Conservation (phyloP, 2,113 vertebrate species). For the Morone saxatilis region DNA sequence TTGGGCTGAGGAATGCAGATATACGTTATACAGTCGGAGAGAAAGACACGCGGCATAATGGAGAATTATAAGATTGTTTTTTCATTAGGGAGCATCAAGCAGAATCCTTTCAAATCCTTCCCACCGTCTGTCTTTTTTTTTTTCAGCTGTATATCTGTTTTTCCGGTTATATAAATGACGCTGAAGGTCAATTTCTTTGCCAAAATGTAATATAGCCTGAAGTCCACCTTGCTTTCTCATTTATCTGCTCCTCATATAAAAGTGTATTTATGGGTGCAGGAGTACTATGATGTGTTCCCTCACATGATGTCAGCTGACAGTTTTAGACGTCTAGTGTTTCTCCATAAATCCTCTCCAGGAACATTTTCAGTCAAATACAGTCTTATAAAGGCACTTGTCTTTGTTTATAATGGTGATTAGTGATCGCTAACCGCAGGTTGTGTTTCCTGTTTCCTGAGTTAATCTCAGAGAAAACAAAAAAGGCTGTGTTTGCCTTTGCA, state of each 20-base stretch:
- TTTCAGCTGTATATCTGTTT: neutral
- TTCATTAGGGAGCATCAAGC: neutral
- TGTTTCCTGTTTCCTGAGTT: neutral
- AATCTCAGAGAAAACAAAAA: neutral
- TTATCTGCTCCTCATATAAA: neutral
- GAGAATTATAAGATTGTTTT: neutral
- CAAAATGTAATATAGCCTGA: neutral
- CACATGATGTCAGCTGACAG: neutral
- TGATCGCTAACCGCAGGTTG: neutral
- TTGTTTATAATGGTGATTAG: neutral
- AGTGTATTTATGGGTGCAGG: neutral
- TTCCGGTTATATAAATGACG: neutral
- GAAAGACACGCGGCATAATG: neutral
- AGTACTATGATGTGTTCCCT: neutral
- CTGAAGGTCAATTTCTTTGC: neutral
- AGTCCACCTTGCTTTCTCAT: neutral
- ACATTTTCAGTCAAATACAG: neutral
- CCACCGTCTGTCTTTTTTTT: neutral
- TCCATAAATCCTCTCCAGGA: neutral
- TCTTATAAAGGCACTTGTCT: neutral
- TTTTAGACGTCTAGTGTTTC: neutral
- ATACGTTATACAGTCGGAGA: too few species aligned
- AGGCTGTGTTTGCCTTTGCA: neutral
- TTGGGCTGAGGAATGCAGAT: neutral
- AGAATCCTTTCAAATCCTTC: neutral